Base-by-base conservation (phyloP, 2,888 invertebrate genomes). In the Eristalinus aeneus region DNA sequence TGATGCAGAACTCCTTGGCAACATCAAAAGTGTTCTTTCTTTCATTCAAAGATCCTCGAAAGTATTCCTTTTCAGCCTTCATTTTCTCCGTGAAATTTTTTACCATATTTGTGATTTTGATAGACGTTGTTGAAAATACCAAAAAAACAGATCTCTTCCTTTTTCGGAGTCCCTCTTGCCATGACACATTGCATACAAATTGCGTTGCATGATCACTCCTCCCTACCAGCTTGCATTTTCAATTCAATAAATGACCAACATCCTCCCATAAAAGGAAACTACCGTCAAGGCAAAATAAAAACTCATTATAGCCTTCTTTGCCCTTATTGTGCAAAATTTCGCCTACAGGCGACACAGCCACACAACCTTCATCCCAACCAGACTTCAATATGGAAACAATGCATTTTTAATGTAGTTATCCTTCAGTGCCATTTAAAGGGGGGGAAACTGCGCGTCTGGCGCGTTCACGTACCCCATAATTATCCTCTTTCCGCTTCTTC, bases 371-470 rank as follows among this genome's bases (percentile, higher is more conserved):
- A 16, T 46, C 46, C 16, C 9, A 16, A 16, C 46, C 5, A 39
- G 8, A 46, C 46, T 10, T n/a, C 36, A 54, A 16, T 20, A 16
- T n/a, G 22, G 23, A 53, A 22, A 34, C 68, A 69, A 53, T 76
- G 60, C 16, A 68, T 76, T 76, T 76, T 68, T 61, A 77, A 77
- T 76, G 75, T 9, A 22, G 84, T 67, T 85, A 58, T 80, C 84
- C 84, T 85, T 85, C 80, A 68, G 67, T 12, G 39, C 80, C 84
- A 60, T 80, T 68, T 85, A 85, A 75, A 76, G 84, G 75, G 27
- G 27, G n/a, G n/a, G n/a, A n/a, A n/a, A 72, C 22, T 65, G 79
- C 54, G 69, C 74, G 69, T 69, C 75, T 76, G 54, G 54, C 23
- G 27, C 12, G 23, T n/a, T n/a, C 31, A 60, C 20, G 23, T 72